Evolutionary conservation across 2,888 invertebrate species (phyloP).

Genomic region (Chromoteleia sp.): DNA sequence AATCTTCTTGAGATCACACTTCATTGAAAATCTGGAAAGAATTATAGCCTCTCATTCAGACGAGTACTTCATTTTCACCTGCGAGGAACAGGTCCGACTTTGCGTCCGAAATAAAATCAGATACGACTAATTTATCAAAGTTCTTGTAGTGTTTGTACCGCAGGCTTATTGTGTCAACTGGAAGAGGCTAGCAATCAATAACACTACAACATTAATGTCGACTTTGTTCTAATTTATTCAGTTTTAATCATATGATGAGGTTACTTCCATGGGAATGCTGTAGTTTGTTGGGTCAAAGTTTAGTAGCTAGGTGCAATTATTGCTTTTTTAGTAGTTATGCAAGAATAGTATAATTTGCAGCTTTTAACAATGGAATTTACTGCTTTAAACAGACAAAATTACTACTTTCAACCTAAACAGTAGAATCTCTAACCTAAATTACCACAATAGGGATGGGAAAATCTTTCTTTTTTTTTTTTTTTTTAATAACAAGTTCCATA

Average conservation of each 20-base stretch:
- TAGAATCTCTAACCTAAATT: no score
- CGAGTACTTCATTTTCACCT: constrained; percentile 81
- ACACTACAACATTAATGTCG: constrained; percentile 39
- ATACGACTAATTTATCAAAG: constrained; percentile 72
- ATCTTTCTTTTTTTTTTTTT: no score
- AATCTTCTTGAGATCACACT: constrained; percentile 72
- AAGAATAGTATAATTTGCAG: no score
- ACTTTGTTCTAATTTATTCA: constrained; percentile 46
- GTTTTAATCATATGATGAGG: constrained; percentile 11
- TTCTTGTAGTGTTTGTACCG: constrained; percentile 43
- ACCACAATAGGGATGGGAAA: no score
- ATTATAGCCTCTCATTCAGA: constrained; percentile 81
- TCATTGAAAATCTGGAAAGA: constrained; percentile 78
- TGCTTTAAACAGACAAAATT: no score
- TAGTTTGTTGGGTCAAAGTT: no score
- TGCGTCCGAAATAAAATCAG: constrained; percentile 70
- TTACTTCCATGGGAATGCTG: no score
- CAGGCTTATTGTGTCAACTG: constrained; percentile 63
- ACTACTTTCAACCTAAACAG: no score
- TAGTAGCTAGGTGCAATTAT: no score
- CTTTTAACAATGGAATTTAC: no score
- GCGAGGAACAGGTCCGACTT: constrained; percentile 73
- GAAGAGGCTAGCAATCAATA: constrained; percentile 62
- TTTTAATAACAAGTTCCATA: no score
- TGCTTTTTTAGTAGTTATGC: no score